phyloP scores from a whole-genome alignment of 1,140 invertebrate genomes.

The Cephus cinctus region DNA sequence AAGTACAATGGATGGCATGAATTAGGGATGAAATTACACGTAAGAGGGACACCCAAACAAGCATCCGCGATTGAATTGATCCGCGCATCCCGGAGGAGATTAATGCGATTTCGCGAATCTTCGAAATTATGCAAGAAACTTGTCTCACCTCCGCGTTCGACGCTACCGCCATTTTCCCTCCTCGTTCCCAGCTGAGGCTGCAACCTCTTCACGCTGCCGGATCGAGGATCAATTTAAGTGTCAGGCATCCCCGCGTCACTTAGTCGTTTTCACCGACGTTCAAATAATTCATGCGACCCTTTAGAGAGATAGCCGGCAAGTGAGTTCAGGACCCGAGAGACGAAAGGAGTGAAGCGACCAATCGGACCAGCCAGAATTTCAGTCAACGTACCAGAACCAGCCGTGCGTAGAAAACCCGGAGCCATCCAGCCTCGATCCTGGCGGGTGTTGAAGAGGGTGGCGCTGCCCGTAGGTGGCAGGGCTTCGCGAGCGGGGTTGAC shows the following conservation, averaged over 20 bases:
- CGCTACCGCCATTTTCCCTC: not conserved
- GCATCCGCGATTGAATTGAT: too few species aligned
- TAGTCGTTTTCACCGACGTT: conserved; percentile 48
- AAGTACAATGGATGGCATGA: too few species aligned
- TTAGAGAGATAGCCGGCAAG: conserved; percentile 21
- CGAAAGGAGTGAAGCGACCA: conserved; percentile 6
- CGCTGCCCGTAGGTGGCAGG: conserved; percentile 7
- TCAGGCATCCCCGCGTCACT: conserved; percentile 51
- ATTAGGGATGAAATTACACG: too few species aligned
- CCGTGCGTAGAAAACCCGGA: not conserved
- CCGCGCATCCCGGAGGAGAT: too few species aligned
- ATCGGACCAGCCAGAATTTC: conserved; percentile 4
- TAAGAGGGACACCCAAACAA: too few species aligned
- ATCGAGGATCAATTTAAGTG: conserved; percentile 52
- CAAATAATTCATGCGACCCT: conserved; percentile 48
- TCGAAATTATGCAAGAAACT: conserved; percentile 42
- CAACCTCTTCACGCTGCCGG: conserved; percentile 20
- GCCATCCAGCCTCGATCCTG: not conserved
- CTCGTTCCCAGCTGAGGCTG: not conserved
- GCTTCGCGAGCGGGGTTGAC: conserved; percentile 32
- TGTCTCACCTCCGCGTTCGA: conserved; percentile 19
- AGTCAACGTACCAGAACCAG: conserved; percentile 5
- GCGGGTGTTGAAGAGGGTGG: too few species aligned
- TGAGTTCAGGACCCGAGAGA: conserved; percentile 14
- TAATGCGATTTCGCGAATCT: conserved; percentile 32